Evolutionary conservation across 2,113 vertebrate genomes (phyloP), one percentile per base, ranked within the genome.

Genomic region (Atlantisia rogersi): DNA sequence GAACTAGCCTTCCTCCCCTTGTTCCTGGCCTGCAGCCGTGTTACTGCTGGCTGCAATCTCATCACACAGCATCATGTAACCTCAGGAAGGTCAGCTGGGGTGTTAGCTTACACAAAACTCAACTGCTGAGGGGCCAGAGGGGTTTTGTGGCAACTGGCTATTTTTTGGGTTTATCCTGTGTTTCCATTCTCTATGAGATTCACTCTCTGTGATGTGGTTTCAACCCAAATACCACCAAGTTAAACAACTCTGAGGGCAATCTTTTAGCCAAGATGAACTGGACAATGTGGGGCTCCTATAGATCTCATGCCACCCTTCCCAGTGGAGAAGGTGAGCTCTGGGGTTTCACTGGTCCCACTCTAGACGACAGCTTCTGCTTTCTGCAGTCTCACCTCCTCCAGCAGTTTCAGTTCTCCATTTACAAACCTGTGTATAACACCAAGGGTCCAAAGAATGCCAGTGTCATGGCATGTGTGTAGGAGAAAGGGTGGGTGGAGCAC

Each of bases 351-450:
- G 4, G 39, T 24, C 10, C 37, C 18, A 4, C 24, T 56, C n/a
- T 11, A 58, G 58, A 44, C 29, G 8, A 2, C 18, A 8, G 15
- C 32, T 90, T 70, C 75, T 83, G 5, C 44, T 77, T 86, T 39
- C 76, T 77, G 12, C 40, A 81, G 15, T 55, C 68, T 82, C 46
- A 74, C 22, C 69, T 86, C n/a, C 46, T 76, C 55, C 20, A 17
- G 14, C 19, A 65, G 70, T 56, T 94, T 80, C 59, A 19, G 13
- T 81, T 88, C 63, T 62, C 40, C 31, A 8, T 81, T 80, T 84
- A 68, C 31, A 81, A 83, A 63, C 53, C 10, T 0, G 0, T 28
- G 7, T n/a, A 2, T 75, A 39, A 50, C 20, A 37, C 20, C 3
- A 2, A 65, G 24, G 25, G n/a, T 55, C 46, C 39, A 81, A 65